Base-by-base conservation (phyloP, 2,797 vertebrate genomes). In the Stomatorhinus walkeri region DNA sequence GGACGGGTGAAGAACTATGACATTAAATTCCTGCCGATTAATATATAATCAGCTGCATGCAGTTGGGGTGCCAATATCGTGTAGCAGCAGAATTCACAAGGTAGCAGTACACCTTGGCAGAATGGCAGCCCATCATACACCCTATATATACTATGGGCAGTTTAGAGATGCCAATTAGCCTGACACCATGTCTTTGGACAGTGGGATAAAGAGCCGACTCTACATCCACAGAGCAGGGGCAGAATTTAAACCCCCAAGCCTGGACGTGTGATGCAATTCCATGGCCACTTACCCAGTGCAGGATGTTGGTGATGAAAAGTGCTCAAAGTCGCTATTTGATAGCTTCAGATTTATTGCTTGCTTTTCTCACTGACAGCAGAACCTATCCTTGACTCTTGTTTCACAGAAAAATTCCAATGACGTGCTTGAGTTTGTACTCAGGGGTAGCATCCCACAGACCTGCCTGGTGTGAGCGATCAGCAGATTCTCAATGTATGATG, bases 321-420 rank as follows among this genome's bases (percentile, higher is more conserved):
- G 64, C 64, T 2, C 64, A 72, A 72, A 76, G 68, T 76, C 32
- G 2, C 68, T 6, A 16, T 76, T 43, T 3, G 2, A 9, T 81
- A 46, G 40, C 40, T 46, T 81, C 6, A 81, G 40, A 46, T 81
- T 81, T 81, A 22, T 81, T 81, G 16, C 16, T 16, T 19, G 5
- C 36, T 10, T 46, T 81, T 81, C 76, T 81, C 40, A 81, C 19
- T 46, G 19, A n/a, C 36, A 8, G 16, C 81, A 61, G 87, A 90
- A 91, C 92, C 88, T 72, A 32, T 16, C 19, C 76, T 46, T 46
- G 76, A 81, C 76, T 76, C 64, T 36, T 72, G 90, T 91, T 91
- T 91, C 43, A 87, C 24, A 88, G 83, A 40, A 68, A 54, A 76
- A 54, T 90, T 85, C 90, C 3, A 6, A 64, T 89, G 91, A 90